phyloP scores from a whole-genome alignment of 2,113 vertebrate species.

The Heloderma charlesbogerti region DNA sequence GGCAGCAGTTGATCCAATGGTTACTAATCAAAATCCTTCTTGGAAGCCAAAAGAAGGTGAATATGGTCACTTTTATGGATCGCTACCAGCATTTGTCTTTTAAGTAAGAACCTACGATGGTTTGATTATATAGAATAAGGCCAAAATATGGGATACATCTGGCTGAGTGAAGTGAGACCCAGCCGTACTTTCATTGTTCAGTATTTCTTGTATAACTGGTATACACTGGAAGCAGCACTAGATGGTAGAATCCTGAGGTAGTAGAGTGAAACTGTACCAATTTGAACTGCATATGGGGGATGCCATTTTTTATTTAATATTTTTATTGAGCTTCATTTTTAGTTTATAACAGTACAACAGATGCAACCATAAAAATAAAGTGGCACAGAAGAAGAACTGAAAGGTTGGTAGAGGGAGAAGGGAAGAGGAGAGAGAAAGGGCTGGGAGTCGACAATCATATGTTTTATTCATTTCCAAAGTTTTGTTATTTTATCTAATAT shows the following conservation, averaged over 20 bases:
- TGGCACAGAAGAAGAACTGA: not conserved
- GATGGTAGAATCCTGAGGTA: not conserved
- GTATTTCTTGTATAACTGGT: not conserved
- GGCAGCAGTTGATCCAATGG: constrained; percentile 71
- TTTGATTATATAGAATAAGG: not conserved
- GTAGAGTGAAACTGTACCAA: not conserved
- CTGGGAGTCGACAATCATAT: not conserved
- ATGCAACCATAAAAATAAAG: not conserved
- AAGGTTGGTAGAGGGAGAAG: too few species aligned
- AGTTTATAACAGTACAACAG: not conserved
- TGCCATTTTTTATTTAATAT: not conserved
- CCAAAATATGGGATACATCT: not conserved
- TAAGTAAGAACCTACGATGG: not conserved
- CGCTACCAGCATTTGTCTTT: constrained; percentile 12
- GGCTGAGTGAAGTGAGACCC: not conserved
- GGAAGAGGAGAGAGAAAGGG: not conserved
- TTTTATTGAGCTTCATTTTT: not conserved
- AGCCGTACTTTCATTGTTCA: not conserved
- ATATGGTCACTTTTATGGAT: constrained; percentile 61
- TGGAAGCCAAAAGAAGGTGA: constrained; percentile 65
- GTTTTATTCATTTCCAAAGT: not conserved
- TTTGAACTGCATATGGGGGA: not conserved
- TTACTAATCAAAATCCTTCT: constrained; percentile 64
- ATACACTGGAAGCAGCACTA: not conserved
- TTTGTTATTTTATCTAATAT: too few species aligned